phyloP scores from a whole-genome alignment of 1,140 invertebrate species.

The Tribolium castaneum region DNA sequence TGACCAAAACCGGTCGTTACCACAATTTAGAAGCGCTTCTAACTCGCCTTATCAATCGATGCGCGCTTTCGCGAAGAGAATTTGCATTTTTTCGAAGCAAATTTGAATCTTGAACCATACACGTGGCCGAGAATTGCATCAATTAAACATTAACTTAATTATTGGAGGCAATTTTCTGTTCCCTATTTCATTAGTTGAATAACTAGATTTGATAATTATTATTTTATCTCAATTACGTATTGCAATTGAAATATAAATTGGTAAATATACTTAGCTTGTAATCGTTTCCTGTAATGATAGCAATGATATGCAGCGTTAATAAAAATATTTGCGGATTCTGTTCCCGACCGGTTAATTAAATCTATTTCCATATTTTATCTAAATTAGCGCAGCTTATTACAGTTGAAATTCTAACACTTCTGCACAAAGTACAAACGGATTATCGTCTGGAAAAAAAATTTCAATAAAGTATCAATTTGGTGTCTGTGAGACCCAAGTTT shows the following conservation, averaged over 20 bases:
- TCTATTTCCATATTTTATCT: background rate
- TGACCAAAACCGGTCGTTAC: background rate
- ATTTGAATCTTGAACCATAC: no score
- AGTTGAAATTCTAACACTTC: background rate
- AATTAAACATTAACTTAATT: no score
- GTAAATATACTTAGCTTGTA: background rate
- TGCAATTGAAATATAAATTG: background rate
- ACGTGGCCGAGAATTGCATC: no score
- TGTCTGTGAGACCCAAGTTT: no score
- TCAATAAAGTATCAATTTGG: no score
- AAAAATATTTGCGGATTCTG: background rate
- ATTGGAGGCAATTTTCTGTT: no score
- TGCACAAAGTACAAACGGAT: no score
- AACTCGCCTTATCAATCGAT: background rate
- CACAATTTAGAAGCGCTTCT: background rate
- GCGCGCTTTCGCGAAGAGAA: background rate
- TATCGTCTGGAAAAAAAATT: no score
- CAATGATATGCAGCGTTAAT: background rate
- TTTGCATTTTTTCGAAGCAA: no score
- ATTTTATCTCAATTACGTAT: background rate
- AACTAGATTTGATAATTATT: background rate
- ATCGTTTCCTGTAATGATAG: background rate
- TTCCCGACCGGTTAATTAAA: background rate
- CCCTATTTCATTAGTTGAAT: background rate
- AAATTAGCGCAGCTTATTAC: background rate